Percentiles rank a stretch among this genome's conserved stretches.
These are phyloP conservation scores for Oopsacas minuta DNA, from an alignment of 37 sponge, comb jelly and placozoan species.

Conservation along the genomic window DNA sequence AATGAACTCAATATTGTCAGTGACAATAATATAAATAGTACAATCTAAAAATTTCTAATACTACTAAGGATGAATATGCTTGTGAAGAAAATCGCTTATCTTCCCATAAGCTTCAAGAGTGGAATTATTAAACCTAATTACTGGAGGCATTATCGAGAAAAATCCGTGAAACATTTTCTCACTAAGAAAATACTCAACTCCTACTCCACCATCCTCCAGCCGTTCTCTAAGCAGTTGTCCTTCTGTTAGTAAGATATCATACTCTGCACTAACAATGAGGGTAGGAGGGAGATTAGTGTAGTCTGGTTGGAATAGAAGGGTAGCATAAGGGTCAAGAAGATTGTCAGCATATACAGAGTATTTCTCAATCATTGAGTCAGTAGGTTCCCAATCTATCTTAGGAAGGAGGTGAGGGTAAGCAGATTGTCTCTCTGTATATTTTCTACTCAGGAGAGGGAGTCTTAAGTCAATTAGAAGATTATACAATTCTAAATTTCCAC, in stretches of 20 bases:
- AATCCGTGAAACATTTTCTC: slow-evolving; percentile 12
- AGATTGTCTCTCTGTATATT: background rate
- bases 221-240: background rate
- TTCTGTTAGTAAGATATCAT: background rate
- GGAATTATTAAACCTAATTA: background rate
- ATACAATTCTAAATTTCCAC: background rate
- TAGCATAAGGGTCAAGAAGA: background rate
- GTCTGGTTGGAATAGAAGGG: background rate
- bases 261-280: background rate
- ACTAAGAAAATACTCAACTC: background rate
- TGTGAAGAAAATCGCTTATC: background rate
- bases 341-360: background rate
- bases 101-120: background rate
- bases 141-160: background rate
- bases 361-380: background rate
- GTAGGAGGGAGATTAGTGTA: background rate
- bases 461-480: background rate
- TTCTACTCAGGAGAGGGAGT: background rate
- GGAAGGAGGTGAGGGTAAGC: background rate
- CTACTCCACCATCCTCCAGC: background rate
- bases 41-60: no score
- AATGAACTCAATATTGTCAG: no score
- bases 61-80: background rate
- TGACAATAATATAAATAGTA: no score
- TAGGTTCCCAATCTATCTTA: background rate